Percentiles rank a stretch among this genome's conserved stretches.
Evolutionary conservation across 2,888 invertebrate species (phyloP).

Genomic region (Baccha elongata): DNA sequence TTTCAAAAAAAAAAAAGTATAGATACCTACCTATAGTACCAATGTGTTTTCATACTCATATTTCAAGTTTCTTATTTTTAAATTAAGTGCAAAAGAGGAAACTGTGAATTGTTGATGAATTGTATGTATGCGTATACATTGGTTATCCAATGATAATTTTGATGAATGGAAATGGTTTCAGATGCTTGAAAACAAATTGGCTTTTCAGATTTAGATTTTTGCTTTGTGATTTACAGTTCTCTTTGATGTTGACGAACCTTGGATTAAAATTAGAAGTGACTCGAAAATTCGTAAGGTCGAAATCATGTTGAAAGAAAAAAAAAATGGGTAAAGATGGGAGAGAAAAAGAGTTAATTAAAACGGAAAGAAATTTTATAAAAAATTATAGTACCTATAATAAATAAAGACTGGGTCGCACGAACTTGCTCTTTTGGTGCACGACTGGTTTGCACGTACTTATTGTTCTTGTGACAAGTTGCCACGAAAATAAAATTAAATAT

Average conservation of each 20-base stretch:
- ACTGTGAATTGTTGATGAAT: constrained; percentile 5
- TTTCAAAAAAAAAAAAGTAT: background rate
- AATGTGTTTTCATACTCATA: background rate
- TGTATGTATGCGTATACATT: background rate
- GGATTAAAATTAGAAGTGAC: background rate
- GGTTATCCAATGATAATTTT: constrained; percentile 1
- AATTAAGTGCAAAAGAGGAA: constrained; percentile 19
- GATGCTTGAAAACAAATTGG: constrained; percentile 21
- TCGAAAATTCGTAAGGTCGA: background rate
- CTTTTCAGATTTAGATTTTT: constrained; percentile 8
- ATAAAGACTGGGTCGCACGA: too few species aligned
- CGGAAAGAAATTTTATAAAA: too few species aligned
- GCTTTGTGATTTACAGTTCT: background rate
- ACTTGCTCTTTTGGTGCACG: too few species aligned
- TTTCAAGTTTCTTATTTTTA: constrained; percentile 38
- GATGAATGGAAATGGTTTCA: background rate
- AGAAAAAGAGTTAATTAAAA: too few species aligned
- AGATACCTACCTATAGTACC: background rate
- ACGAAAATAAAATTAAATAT: too few species aligned
- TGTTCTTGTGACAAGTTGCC: too few species aligned
- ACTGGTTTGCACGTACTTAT: too few species aligned
- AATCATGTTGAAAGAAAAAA: background rate
- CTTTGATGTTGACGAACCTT: constrained; percentile 14
- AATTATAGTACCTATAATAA: too few species aligned
- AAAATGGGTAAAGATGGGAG: too few species aligned